Evolutionary conservation across 2,888 invertebrate genomes (phyloP), one percentile per base, ranked within the genome.

Genomic region (Diarsia rubi): DNA sequence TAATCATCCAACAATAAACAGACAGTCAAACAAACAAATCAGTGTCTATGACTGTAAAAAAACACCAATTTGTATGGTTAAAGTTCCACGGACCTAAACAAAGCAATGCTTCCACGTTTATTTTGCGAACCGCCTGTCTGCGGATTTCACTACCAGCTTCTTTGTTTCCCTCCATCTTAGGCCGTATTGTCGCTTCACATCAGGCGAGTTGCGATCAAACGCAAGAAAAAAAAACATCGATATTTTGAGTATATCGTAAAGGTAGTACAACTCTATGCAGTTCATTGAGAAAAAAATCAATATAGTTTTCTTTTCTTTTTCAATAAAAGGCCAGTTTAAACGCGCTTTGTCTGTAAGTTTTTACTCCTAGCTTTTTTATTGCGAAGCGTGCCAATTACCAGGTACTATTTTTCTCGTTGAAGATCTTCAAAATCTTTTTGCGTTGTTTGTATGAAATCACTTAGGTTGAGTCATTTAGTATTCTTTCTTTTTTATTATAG

Each of bases 361-460:
- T 76, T 79, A n/a, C 37, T 44, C 4, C 8, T 6, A 31, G 16
- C 59, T 70, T 79, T 70, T 79, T 70, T 52, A 63, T 62, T 57
- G 37, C 52, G 11, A 70, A 76, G 69, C 66, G 78, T 82, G 71
- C 57, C 59, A 59, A 59, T 19, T 19, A 31, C 4, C 45, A 63
- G 31, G 42, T 77, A 44, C 52, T 59, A 31, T 31, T 66, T n/a
- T 49, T 6, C 14, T n/a, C 2, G 42, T 44, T 62, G 8, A 54
- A 75, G 16, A 66, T 73, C 45, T 62, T 66, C 16, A 24, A 62
- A 80, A 3, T 2, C 1, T 24, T 49, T 73, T 75, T 75, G 69
- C 47, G 52, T 57, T 19, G 9, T n/a, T 6, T n/a, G 8, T 11
- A 45, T 57, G 71, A 67, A 49, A 71, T 71, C 27, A 70, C 45